Evolutionary conservation across 2,888 invertebrate genomes (phyloP).

Genomic region (Notodonta dromedarius): DNA sequence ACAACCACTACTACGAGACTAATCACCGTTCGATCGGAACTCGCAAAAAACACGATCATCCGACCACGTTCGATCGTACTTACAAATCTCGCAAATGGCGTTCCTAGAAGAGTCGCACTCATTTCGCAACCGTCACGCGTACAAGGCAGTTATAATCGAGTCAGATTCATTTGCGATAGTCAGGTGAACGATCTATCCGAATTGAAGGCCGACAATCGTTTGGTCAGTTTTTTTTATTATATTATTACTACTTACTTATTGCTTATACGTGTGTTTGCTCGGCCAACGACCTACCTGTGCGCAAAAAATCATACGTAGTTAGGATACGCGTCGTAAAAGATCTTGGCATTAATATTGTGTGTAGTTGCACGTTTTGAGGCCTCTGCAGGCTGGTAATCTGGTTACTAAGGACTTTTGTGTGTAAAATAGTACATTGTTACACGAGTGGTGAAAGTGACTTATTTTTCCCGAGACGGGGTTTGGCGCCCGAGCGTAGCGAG

Average conservation of each 20-base stretch:
- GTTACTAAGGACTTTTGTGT: background rate
- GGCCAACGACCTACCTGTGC: constrained; percentile 61
- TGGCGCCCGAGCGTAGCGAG: too few relatives aligned
- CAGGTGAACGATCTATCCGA: constrained; percentile 75
- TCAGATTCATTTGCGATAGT: constrained; percentile 59
- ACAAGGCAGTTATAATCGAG: constrained; percentile 47
- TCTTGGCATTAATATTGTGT: constrained; percentile 35
- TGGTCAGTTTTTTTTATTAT: constrained; percentile 69
- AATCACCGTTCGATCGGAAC: constrained; percentile 23
- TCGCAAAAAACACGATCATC: constrained; percentile 30
- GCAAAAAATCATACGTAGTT: constrained; percentile 49
- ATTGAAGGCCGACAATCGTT: constrained; percentile 76
- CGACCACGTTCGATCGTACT: constrained; percentile 15
- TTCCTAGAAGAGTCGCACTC: constrained; percentile 35
- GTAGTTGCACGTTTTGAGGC: constrained; percentile 36
- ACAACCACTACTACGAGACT: constrained; percentile 31
- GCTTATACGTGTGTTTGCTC: constrained; percentile 55
- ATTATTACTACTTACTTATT: constrained; percentile 57
- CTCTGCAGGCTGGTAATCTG: constrained; percentile 19
- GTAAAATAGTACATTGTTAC: too few relatives aligned
- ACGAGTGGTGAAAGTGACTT: too few relatives aligned
- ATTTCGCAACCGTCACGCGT: constrained; percentile 51
- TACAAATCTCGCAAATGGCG: constrained; percentile 11
- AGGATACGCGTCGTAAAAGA: constrained; percentile 24
- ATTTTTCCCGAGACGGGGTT: too few relatives aligned